Evolutionary conservation across 2,888 invertebrate genomes (phyloP), one percentile per base, ranked within the genome.

Genomic region (Limenitis camilla): DNA sequence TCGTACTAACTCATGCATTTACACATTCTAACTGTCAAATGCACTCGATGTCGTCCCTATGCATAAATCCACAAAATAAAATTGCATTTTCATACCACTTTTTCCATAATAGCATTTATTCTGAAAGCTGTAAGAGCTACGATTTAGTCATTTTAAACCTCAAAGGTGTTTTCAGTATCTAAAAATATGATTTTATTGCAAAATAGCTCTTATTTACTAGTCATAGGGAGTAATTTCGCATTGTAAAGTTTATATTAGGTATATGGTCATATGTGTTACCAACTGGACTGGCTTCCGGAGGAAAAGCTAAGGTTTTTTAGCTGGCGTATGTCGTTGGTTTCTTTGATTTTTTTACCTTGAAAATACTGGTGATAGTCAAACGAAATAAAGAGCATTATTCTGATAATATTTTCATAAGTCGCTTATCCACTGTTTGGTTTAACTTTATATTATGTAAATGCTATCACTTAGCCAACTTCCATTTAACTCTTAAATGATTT

Each of bases 11-110:
- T 19, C 19, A 27, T 36, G 43, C 28, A 32, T 49, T 41, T 38
- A 50, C 33, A 44, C 6, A 39, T 44, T 50, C 39, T 35, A 51
- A 32, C 51, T 43, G 51, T 51, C 44, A 51, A 45, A 51, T 45
- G 45, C 51, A 51, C 51, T 40, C 51, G 51, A 51, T 51, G 44
- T 45, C 51, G 40, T 35, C 40, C 31, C 36, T 7, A 35, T 51
- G 39, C 32, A 51, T 51, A 51, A 51, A 51, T 51, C 40, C 32
- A 51, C 44, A 51, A 51, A 50, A 45, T 50, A 40, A 40, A 45
- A 45, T 40, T 45, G 35, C 45, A 40, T 19, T 43, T 44, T 28
- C 9, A 11, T 27, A 44, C 30, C 30, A 33, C 30, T 35, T 40
- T 9, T 10, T 19, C 28, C 19, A 45, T 32, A 44, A 41, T 29